phyloP scores from a whole-genome alignment of 2,113 vertebrate species.

The Hippocampus abdominalis region DNA sequence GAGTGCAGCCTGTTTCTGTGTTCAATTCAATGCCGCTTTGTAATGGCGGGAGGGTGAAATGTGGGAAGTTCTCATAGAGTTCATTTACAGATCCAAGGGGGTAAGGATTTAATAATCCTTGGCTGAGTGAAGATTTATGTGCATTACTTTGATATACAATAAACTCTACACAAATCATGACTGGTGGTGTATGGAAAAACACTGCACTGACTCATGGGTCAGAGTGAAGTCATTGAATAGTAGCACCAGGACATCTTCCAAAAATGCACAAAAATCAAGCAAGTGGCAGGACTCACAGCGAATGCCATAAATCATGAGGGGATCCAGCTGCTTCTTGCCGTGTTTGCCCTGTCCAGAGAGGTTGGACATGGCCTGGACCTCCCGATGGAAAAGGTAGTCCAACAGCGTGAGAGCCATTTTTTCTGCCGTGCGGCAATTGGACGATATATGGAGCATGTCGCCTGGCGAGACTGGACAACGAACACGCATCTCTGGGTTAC shows the following conservation, averaged over 20 bases:
- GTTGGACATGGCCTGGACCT: constrained; percentile 96
- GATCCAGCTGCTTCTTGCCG: constrained; percentile 96
- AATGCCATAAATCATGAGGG: constrained; percentile 97
- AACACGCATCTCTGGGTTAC: constrained; percentile 91
- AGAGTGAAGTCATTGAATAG: constrained; percentile 3
- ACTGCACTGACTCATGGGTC: constrained; percentile 3
- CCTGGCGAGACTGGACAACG: constrained; percentile 89
- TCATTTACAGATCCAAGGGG: constrained; percentile 31
- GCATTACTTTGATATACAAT: constrained; percentile 11
- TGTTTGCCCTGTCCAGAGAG: constrained; percentile 96
- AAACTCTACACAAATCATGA: constrained; percentile 3
- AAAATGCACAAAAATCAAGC: constrained; percentile 8
- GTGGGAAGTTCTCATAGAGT: constrained; percentile 42
- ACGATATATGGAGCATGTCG: constrained; percentile 95
- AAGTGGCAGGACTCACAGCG: constrained; percentile 81
- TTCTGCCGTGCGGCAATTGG: constrained; percentile 93
- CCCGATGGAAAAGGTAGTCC: constrained; percentile 95
- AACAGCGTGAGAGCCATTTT: constrained; percentile 95
- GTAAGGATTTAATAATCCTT: constrained; percentile 3
- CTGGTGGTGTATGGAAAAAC: not conserved
- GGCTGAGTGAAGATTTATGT: constrained; percentile 4
- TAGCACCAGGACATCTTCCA: not conserved
- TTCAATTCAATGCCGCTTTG: constrained; percentile 35
- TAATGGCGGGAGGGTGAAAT: constrained; percentile 32
- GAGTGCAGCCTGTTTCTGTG: constrained; percentile 50